Conservation (phyloP, 2,113 vertebrate genomes). For the Pluvianellus socialis region DNA sequence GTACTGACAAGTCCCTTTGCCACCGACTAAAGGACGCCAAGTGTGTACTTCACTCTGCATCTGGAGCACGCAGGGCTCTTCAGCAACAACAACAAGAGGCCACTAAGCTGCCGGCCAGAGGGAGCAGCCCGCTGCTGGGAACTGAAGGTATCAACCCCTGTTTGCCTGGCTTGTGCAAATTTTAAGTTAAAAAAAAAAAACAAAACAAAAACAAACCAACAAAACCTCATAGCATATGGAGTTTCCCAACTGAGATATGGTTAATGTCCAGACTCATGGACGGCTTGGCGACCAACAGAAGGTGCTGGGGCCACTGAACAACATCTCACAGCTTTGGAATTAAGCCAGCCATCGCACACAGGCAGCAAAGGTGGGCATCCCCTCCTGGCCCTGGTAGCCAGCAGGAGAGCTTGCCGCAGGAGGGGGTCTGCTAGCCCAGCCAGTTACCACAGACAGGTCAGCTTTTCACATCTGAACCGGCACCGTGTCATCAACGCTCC, state of each 20-base stretch:
- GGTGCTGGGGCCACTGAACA: neutral
- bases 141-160: neutral
- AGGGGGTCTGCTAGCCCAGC: neutral
- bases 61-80: neutral
- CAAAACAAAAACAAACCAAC: neutral
- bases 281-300: neutral
- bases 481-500: neutral
- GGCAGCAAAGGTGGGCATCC: neutral
- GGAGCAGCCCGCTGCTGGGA: neutral
- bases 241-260: neutral
- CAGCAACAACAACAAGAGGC: neutral
- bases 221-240: neutral
- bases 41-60: accelerated
- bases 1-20: neutral
- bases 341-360: neutral
- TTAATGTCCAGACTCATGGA: neutral
- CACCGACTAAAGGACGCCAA: neutral
- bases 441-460: neutral
- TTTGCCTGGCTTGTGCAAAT: constrained; percentile 28
- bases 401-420: neutral
- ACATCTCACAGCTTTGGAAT: constrained; percentile 28
- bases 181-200: neutral
- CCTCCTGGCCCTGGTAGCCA: neutral
- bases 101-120: neutral
- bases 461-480: neutral